phyloP scores from a whole-genome alignment of 2,113 vertebrate genomes.

The Ardeotis arabs region DNA sequence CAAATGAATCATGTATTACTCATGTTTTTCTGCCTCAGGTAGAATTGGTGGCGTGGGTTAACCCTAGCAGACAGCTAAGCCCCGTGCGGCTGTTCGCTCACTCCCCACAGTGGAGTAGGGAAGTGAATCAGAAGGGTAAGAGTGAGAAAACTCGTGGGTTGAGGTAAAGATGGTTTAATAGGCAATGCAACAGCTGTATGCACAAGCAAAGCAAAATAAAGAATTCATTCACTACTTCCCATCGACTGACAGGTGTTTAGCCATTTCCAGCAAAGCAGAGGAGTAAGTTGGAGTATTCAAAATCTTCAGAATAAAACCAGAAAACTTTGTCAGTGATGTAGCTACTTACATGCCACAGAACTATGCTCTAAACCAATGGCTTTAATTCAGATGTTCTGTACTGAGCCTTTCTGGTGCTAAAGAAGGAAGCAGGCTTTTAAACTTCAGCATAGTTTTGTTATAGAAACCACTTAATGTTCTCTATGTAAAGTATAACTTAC shows the following conservation, averaged over 20 bases:
- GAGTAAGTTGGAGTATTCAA: neutral
- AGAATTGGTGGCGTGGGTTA: neutral
- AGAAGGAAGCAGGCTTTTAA: neutral
- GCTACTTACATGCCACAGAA: neutral
- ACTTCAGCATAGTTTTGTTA: neutral
- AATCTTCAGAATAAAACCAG: neutral
- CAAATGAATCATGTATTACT: neutral
- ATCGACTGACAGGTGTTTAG: neutral
- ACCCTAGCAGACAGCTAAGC: neutral
- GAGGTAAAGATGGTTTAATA: neutral
- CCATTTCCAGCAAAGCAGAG: neutral
- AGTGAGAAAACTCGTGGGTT: no score
- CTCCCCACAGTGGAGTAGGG: no score
- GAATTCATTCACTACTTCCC: neutral
- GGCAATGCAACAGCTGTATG: neutral
- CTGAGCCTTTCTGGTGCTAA: neutral
- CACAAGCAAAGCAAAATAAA: neutral
- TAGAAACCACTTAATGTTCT: neutral
- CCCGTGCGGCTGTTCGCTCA: no score
- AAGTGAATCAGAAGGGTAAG: no score
- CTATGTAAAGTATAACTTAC: neutral
- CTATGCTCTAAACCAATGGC: neutral
- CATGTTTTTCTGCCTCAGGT: neutral
- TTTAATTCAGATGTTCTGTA: neutral
- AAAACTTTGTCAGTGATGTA: neutral